Evolutionary conservation across 64 coral and sea anemone genomes (phyloP).

Genomic region (Dendrophyllia cribrosa): DNA sequence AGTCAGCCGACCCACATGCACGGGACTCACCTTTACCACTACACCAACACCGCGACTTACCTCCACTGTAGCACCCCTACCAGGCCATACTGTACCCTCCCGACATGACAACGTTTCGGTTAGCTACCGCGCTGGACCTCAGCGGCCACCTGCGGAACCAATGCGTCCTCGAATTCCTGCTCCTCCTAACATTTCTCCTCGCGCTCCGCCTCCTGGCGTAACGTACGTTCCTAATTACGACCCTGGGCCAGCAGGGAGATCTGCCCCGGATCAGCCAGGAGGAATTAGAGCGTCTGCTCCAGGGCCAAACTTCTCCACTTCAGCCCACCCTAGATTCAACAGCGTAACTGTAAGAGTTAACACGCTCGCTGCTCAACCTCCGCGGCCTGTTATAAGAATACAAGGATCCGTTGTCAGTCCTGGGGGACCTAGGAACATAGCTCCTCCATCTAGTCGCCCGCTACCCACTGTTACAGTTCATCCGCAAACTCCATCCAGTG

Average conservation of each 20-base stretch:
- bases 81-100: constrained; percentile 50
- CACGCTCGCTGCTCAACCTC: constrained; percentile 8
- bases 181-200: background rate
- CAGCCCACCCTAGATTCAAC: background rate
- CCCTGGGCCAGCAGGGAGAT: background rate
- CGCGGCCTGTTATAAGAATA: constrained; percentile 31
- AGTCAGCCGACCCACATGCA: background rate
- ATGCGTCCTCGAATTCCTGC: constrained; percentile 18
- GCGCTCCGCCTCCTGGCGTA: background rate
- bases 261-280: background rate
- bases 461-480: constrained; percentile 90
- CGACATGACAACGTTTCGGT: background rate
- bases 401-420: background rate
- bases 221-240: constrained; percentile 29
- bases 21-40: constrained; percentile 9
- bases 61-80: constrained; percentile 66
- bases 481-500: constrained; percentile 75
- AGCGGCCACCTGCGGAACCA: constrained; percentile 1
- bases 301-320: background rate
- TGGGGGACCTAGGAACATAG: background rate
- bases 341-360: background rate
- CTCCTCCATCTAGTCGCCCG: constrained; percentile 38
- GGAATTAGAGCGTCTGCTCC: background rate
- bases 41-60: constrained; percentile 69
- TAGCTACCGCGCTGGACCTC: constrained; percentile 2